These are phyloP conservation scores for Bacillus rossius DNA, from an alignment of 1,140 invertebrate genomes.

Conservation along the genomic window DNA sequence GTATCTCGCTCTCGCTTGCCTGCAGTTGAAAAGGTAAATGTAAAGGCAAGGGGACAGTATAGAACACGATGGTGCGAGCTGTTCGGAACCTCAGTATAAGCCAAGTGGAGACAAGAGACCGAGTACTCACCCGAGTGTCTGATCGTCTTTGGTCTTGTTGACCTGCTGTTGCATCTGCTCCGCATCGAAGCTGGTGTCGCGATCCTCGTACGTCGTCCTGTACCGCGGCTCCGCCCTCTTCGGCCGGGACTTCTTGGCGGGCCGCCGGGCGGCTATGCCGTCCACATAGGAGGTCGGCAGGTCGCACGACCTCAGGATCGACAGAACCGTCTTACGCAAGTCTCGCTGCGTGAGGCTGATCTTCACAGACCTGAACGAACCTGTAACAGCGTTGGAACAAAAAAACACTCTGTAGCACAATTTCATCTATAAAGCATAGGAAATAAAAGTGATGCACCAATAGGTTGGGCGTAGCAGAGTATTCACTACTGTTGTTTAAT, in stretches of 20 bases:
- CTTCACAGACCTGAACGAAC: slow-evolving; percentile 63
- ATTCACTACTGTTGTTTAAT: neutral
- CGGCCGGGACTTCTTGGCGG: neutral
- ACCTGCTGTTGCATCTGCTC: slow-evolving; percentile 48
- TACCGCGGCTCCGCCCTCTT: neutral
- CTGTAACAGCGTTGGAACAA: slow-evolving; percentile 41
- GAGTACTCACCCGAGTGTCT: slow-evolving; percentile 37
- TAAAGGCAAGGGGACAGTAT: too few species aligned
- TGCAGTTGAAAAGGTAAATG: too few species aligned
- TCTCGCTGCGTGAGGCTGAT: slow-evolving; percentile 62
- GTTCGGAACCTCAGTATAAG: too few species aligned
- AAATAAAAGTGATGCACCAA: slow-evolving; percentile 10
- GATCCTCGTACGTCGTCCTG: slow-evolving; percentile 38
- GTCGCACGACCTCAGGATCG: slow-evolving; percentile 73
- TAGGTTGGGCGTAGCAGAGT: neutral
- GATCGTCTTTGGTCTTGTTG: slow-evolving; percentile 44
- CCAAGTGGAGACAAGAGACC: too few species aligned
- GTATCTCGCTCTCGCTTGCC: too few species aligned
- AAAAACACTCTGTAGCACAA: too few species aligned
- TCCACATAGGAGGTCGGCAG: slow-evolving; percentile 79
- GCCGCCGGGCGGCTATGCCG: slow-evolving; percentile 44
- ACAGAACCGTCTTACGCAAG: slow-evolving; percentile 65
- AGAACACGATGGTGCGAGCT: too few species aligned
- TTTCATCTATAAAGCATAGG: too few species aligned
- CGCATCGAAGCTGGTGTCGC: slow-evolving; percentile 48